These are phyloP conservation scores for Torymus tubicola DNA, from an alignment of 2,888 invertebrate species.

Conservation along the genomic window DNA sequence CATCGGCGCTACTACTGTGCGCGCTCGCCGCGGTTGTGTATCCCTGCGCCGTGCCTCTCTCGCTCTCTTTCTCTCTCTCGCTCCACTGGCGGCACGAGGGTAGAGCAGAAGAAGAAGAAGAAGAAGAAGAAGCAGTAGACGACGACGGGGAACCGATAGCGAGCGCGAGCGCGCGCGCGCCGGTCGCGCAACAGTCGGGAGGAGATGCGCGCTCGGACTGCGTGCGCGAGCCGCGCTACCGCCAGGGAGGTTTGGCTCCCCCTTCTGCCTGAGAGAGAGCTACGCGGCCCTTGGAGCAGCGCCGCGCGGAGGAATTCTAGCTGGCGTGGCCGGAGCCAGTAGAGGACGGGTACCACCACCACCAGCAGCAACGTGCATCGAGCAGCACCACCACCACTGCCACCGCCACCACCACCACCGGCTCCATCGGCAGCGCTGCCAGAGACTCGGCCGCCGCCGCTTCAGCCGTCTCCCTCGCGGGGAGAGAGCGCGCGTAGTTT, in stretches of 20 bases:
- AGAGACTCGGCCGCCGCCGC: conserved; percentile 61
- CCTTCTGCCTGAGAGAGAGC: neutral
- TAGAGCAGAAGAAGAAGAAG: conserved; percentile 19
- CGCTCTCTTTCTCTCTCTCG: too few relatives aligned
- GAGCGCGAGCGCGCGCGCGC: conserved; percentile 56
- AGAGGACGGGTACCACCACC: conserved; percentile 32
- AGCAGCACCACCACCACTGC: conserved; percentile 37
- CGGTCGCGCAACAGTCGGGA: conserved; percentile 65
- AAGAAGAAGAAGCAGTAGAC: neutral
- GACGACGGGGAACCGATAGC: conserved; percentile 22
- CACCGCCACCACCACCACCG: conserved; percentile 63
- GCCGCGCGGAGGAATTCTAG: conserved; percentile 72
- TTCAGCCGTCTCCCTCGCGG: conserved; percentile 62
- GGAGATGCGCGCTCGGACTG: conserved; percentile 61
- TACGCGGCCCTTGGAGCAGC: conserved; percentile 14
- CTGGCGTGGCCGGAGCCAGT: conserved; percentile 66
- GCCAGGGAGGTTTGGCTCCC: neutral
- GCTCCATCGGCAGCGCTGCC: conserved; percentile 64
- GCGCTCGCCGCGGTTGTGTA: neutral
- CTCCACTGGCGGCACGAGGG: neutral
- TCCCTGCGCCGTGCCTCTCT: neutral
- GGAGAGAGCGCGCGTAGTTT: conserved; percentile 58
- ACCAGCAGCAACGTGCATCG: conserved; percentile 60
- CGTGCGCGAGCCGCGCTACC: neutral
- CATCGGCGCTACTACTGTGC: neutral